Conservation (phyloP, 2,113 vertebrate species). For the Pseudorhombus dupliciocellatus region DNA sequence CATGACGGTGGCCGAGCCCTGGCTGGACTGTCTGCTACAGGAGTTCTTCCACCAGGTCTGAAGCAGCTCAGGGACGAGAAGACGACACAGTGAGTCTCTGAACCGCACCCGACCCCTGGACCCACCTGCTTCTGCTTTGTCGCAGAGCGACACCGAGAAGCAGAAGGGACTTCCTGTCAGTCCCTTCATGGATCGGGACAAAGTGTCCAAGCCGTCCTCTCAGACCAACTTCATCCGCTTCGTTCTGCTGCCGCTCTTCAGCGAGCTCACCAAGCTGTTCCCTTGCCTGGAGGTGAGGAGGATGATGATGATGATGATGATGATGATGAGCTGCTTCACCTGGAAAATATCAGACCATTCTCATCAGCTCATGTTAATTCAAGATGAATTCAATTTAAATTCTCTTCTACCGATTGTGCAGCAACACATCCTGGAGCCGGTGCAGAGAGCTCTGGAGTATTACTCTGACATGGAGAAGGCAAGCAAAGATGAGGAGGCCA, state of each 20-base stretch:
- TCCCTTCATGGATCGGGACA: slow-evolving; percentile 83
- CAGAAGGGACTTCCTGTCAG: slow-evolving; percentile 81
- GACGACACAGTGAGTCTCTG: too few relatives aligned
- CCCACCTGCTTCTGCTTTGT: too few relatives aligned
- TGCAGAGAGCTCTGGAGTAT: slow-evolving; percentile 78
- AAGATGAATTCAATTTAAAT: too few relatives aligned
- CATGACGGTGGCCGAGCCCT: slow-evolving; percentile 81
- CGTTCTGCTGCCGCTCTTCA: slow-evolving; percentile 81
- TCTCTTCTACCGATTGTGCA: slow-evolving; percentile 32
- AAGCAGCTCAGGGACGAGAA: too few relatives aligned
- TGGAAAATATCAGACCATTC: too few relatives aligned
- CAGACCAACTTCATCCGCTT: slow-evolving; percentile 82
- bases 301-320: background rate
- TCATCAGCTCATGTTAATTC: too few relatives aligned
- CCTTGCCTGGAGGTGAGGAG: slow-evolving; percentile 77
- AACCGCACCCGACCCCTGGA: background rate
- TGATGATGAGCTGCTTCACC: too few relatives aligned
- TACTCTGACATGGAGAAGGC: slow-evolving; percentile 79
- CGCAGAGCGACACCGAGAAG: slow-evolving; percentile 81
- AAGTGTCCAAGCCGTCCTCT: slow-evolving; percentile 81
- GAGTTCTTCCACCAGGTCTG: slow-evolving; percentile 85
- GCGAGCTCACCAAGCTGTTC: slow-evolving; percentile 79
- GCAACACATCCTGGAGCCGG: slow-evolving; percentile 81
- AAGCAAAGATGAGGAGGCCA: slow-evolving; percentile 7
- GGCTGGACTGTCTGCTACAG: slow-evolving; percentile 83